Evolutionary conservation across 2,888 invertebrate genomes (phyloP).

Genomic region (Orthosia cruda): DNA sequence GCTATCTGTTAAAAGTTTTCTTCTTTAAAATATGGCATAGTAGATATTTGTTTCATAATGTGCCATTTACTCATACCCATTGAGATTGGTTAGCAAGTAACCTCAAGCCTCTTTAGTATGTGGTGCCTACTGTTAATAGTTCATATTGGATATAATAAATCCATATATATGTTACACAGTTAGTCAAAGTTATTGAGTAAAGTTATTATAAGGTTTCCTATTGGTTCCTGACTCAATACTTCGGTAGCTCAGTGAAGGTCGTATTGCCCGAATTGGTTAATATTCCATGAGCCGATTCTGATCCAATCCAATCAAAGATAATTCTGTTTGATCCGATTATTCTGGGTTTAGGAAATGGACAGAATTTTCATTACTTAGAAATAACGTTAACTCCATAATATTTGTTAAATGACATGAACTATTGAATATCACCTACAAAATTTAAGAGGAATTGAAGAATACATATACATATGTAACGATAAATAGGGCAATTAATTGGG

Average conservation of each 20-base stretch:
- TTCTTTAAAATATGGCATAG: too few species aligned
- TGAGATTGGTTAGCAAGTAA: not conserved
- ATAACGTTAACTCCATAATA: too few species aligned
- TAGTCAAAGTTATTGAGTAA: constrained; percentile 10
- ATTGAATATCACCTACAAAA: not conserved
- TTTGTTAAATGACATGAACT: not conserved
- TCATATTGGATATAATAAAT: not conserved
- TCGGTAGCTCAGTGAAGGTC: constrained; percentile 16
- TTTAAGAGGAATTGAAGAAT: constrained; percentile 8
- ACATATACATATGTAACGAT: not conserved
- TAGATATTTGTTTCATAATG: not conserved
- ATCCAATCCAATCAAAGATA: constrained; percentile 28
- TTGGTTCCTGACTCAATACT: constrained; percentile 23
- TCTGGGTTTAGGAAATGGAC: not conserved
- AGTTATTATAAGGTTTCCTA: constrained; percentile 25
- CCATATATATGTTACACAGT: not conserved
- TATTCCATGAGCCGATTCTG: constrained; percentile 22
- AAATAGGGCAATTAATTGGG: not conserved
- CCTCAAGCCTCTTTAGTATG: not conserved
- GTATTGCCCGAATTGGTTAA: constrained; percentile 27
- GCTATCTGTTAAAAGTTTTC: too few species aligned
- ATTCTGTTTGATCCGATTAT: constrained; percentile 4
- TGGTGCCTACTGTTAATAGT: not conserved
- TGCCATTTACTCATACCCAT: not conserved
- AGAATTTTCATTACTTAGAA: not conserved